Percentiles rank a stretch among this genome's conserved stretches.
phyloP scores from a whole-genome alignment of 2,797 vertebrate genomes.

The Enteromius mattozi region DNA sequence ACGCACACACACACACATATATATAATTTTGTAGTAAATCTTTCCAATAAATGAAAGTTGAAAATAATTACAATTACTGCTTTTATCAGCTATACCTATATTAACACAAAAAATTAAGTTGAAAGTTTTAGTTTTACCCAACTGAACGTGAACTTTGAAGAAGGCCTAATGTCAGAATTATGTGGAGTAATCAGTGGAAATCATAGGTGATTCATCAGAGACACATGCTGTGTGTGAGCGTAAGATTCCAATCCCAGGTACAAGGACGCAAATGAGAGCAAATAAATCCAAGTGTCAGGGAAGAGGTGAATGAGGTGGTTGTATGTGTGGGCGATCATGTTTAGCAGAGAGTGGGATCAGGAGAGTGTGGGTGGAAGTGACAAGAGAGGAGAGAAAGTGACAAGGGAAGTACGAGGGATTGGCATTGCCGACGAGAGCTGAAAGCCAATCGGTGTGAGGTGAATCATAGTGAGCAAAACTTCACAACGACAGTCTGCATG shows the following conservation, averaged over 20 bases:
- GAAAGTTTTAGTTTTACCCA: not conserved
- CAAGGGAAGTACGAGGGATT: conserved; percentile 52
- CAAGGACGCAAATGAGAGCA: conserved; percentile 41
- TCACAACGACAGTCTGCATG: not conserved
- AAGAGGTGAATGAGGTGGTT: conserved; percentile 48
- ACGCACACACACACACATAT: not conserved
- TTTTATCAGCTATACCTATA: not conserved
- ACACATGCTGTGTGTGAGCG: conserved; percentile 12
- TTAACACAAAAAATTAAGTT: not conserved
- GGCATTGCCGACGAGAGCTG: conserved; percentile 49
- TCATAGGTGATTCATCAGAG: conserved; percentile 58
- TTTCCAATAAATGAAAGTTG: too few species aligned
- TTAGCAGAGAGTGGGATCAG: conserved; percentile 53
- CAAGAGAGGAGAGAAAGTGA: conserved; percentile 55
- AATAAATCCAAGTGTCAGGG: conserved; percentile 46
- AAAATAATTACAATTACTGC: not conserved
- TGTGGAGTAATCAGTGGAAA: conserved; percentile 28
- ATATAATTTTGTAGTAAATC: too few species aligned
- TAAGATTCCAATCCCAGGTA: conserved; percentile 25
- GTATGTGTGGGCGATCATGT: conserved; percentile 33
- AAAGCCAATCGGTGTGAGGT: conserved; percentile 52
- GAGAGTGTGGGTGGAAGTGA: conserved; percentile 56
- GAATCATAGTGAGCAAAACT: conserved; percentile 59
- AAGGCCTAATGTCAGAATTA: conserved; percentile 7
- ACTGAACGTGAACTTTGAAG: not conserved